These are phyloP conservation scores for Laodelphax striatellus DNA, from an alignment of 1,140 invertebrate species.

Conservation along the genomic window DNA sequence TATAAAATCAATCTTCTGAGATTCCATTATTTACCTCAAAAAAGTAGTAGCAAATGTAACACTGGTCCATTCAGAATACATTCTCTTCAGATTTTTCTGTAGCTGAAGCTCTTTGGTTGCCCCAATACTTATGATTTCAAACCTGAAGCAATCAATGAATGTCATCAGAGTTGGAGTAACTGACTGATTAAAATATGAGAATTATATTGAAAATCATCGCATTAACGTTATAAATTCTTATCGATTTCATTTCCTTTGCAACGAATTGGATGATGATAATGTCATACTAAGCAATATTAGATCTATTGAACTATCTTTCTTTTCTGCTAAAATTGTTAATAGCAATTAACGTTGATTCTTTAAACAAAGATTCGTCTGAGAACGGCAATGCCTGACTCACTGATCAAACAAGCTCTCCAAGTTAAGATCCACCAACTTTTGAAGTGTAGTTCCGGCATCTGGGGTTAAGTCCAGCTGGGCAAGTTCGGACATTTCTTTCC, in stretches of 20 bases:
- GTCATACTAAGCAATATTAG: too few species aligned
- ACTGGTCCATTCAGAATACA: slow-evolving; percentile 75
- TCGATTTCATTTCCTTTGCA: too few species aligned
- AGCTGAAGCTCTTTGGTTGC: slow-evolving; percentile 78
- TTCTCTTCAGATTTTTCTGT: slow-evolving; percentile 64
- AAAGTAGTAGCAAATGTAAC: slow-evolving; percentile 55
- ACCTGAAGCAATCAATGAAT: slow-evolving; percentile 29
- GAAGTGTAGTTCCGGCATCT: slow-evolving; percentile 66
- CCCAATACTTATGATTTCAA: slow-evolving; percentile 75
- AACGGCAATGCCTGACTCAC: slow-evolving; percentile 31
- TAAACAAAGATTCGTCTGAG: too few species aligned
- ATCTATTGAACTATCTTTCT: too few species aligned
- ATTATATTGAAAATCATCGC: too few species aligned
- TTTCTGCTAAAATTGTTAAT: too few species aligned
- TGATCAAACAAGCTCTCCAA: slow-evolving; percentile 49
- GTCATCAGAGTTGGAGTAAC: too few species aligned
- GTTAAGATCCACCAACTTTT: slow-evolving; percentile 68
- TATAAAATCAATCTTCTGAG: too few species aligned
- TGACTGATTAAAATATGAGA: too few species aligned
- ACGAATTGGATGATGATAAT: too few species aligned
- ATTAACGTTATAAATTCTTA: too few species aligned
- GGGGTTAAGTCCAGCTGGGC: slow-evolving; percentile 78
- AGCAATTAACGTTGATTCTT: too few species aligned
- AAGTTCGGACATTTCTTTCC: slow-evolving; percentile 79
- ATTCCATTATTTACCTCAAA: slow-evolving; percentile 43